These are phyloP conservation scores for Montipora efflorescens DNA, from an alignment of 64 coral and sea anemone species.

Conservation along the genomic window DNA sequence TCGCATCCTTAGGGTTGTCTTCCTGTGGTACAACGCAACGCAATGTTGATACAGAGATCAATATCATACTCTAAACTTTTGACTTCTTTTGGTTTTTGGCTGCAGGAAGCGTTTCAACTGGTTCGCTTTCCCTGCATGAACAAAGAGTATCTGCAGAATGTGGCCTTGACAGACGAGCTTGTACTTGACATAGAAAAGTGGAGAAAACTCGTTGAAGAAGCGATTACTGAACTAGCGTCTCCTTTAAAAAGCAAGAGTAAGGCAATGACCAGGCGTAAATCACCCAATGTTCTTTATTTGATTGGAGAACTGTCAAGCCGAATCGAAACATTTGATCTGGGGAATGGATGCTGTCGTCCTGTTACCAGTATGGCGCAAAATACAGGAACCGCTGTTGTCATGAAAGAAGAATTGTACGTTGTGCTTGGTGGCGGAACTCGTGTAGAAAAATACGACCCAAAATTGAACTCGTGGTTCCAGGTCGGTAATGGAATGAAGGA, in stretches of 20 bases:
- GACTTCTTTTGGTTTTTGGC: background rate
- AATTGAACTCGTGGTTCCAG: conserved; percentile 74
- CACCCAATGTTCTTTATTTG: conserved; percentile 83
- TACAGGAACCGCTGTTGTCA: conserved; percentile 67
- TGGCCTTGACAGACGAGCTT: conserved; percentile 49
- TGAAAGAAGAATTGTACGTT: conserved; percentile 65
- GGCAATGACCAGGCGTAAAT: conserved; percentile 30
- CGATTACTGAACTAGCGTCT: conserved; percentile 14
- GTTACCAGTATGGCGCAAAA: conserved; percentile 66
- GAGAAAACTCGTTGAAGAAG: conserved; percentile 61
- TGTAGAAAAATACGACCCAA: conserved; percentile 78
- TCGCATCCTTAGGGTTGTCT: no score
- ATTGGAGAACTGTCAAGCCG: conserved; percentile 72
- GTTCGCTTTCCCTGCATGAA: conserved; percentile 74
- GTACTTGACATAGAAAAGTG: conserved; percentile 43
- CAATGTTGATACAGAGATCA: no score
- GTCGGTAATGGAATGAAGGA: conserved; percentile 80
- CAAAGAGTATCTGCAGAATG: conserved; percentile 45
- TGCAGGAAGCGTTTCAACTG: conserved; percentile 71
- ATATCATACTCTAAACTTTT: background rate
- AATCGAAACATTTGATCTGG: conserved; percentile 81
- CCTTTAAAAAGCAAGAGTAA: conserved; percentile 25
- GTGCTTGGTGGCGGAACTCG: conserved; percentile 81
- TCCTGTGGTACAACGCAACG: no score
- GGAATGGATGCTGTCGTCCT: conserved; percentile 45